Base-by-base conservation (phyloP, 92 coral and sea anemone species). In the Phenganax marumi region DNA sequence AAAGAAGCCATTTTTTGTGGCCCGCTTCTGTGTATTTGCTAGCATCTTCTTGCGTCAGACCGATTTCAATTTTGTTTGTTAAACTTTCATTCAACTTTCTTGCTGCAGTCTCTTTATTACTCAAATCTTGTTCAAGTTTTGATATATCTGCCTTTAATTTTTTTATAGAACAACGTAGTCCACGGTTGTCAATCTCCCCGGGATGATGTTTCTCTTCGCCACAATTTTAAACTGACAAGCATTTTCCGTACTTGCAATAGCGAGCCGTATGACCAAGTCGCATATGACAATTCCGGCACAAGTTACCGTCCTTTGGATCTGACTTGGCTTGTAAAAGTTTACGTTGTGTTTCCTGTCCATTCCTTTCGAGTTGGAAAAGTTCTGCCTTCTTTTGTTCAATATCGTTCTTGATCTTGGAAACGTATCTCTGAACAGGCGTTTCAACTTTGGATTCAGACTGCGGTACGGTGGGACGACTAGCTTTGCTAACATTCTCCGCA, bases 221-320 rank as follows among this genome's bases (percentile, higher is more conserved):
- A n/a, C 91, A 88, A 50, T 46, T 6, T 68, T 58, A 88, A 7
- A 88, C 86, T 17, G 83, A 80, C 47, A 22, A 12, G 72, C 86
- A 84, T 76, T 80, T 84, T 46, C 83, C 86, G 21, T 60, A 75
- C 12, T 26, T 43, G 56, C 91, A 85, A n/a, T 25, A 73, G 18
- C 88, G 23, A 26, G 91, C 88, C 13, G 91, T 82, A 66, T 86
- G 91, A 6, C 91, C 89, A 8, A 85, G 82, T 0, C 83, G 81
- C 51, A 89, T 76, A 49, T 89, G 87, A 54, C 89, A 85, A 75
- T 85, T 85, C 25, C 91, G 80, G 46, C 89, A 85, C 79, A 89
- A 69, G 81, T 89, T 89, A 22, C 88, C 86, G 17, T 84, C 85
- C 7, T 77, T 54, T 17, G 91, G 83, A 78, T 55, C 60, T 22